These are phyloP conservation scores for Ctenomys sociabilis DNA, from an alignment of 2,113 vertebrate genomes.

Conservation along the genomic window DNA sequence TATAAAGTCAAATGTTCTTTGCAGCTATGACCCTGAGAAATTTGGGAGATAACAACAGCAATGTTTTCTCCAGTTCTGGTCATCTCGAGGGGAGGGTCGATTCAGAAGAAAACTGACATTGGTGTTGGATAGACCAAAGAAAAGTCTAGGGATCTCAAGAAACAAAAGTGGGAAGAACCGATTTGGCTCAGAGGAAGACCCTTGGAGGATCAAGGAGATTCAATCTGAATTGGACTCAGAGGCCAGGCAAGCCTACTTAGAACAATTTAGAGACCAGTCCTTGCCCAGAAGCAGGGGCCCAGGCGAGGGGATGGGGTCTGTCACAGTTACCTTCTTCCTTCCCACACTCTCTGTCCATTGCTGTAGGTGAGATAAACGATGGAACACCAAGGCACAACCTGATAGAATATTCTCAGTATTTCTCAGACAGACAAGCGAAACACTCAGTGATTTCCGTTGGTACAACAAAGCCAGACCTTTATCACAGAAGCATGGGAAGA, in stretches of 20 bases:
- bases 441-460: conserved; percentile 50
- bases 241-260: background rate
- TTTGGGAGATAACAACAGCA: background rate
- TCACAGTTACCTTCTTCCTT: background rate
- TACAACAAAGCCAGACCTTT: conserved; percentile 74
- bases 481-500: background rate
- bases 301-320: background rate
- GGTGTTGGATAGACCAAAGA: background rate
- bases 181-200: background rate
- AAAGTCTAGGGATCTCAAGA: background rate
- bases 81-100: background rate
- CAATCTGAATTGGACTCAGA: background rate
- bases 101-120: background rate
- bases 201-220: background rate
- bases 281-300: background rate
- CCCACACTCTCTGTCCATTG: background rate
- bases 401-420: conserved; percentile 54
- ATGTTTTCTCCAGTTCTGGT: too few species aligned
- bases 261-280: background rate
- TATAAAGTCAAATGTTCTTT: background rate
- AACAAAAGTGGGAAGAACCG: background rate
- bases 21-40: background rate
- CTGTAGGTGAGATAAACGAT: conserved; percentile 33
- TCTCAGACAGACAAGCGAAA: conserved; percentile 63
- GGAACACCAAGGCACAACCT: background rate